Conservation (phyloP, 2,888 invertebrate species). For the Marronus borbonicus region DNA sequence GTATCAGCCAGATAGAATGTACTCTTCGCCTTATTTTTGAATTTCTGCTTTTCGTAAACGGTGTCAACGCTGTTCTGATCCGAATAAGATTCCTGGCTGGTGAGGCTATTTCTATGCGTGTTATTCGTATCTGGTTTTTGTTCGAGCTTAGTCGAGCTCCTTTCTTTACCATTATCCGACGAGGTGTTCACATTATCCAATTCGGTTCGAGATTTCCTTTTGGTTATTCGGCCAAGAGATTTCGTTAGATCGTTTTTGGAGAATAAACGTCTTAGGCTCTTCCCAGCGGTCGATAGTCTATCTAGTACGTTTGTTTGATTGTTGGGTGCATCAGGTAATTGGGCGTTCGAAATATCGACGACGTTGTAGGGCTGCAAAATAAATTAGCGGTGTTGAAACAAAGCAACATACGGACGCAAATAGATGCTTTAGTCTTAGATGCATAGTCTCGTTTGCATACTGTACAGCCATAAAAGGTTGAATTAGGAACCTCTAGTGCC, state of each 20-base stretch:
- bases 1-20: slow-evolving; percentile 83
- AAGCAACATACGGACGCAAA: too few species aligned
- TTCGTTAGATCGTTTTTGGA: slow-evolving; percentile 76
- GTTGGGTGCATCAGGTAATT: slow-evolving; percentile 76
- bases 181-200: slow-evolving; percentile 54
- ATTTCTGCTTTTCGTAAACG: slow-evolving; percentile 53
- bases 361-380: slow-evolving; percentile 70
- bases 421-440: too few species aligned
- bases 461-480: too few species aligned
- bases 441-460: too few species aligned
- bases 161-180: slow-evolving; percentile 40
- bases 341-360: slow-evolving; percentile 72
- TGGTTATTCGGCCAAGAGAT: slow-evolving; percentile 70
- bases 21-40: slow-evolving; percentile 73
- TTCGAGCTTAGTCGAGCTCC: slow-evolving; percentile 44
- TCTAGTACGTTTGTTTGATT: slow-evolving; percentile 75
- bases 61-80: slow-evolving; percentile 32
- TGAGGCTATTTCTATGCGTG: slow-evolving; percentile 37
- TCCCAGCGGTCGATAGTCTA: slow-evolving; percentile 75
- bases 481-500: too few species aligned
- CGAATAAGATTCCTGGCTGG: slow-evolving; percentile 44
- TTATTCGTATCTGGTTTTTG: slow-evolving; percentile 1
- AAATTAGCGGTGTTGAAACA: neutral
- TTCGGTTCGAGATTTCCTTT: slow-evolving; percentile 67
- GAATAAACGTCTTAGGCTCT: slow-evolving; percentile 77